Conservation (phyloP, 2,113 vertebrate genomes). For the Albula goreensis region DNA sequence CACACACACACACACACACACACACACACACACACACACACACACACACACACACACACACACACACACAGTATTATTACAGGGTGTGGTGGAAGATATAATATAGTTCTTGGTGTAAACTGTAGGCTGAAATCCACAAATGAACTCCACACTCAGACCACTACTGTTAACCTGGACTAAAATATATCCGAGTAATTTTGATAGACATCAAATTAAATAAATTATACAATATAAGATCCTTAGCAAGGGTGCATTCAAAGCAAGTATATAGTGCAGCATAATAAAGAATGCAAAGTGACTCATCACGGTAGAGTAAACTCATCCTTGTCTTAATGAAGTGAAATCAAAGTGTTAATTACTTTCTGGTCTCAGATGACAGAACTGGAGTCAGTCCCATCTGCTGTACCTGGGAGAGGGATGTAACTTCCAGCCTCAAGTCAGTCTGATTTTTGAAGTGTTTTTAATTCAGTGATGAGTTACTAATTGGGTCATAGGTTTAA, state of each 20-base stretch:
- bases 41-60: too few species aligned
- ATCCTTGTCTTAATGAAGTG: background rate
- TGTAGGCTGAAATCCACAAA: too few species aligned
- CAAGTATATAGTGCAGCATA: background rate
- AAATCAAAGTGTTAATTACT: background rate
- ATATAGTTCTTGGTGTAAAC: too few species aligned
- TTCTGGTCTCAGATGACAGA: slow-evolving; percentile 2
- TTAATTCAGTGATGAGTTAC: background rate
- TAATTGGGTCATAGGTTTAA: background rate
- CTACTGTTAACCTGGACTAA: too few species aligned
- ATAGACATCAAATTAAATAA: background rate
- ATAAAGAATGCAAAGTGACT: background rate
- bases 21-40: too few species aligned
- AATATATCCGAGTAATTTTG: background rate
- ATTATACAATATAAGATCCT: background rate
- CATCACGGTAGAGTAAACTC: background rate
- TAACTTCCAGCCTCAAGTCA: background rate
- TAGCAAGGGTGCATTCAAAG: background rate
- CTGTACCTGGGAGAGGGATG: background rate
- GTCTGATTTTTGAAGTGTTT: background rate
- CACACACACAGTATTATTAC: too few species aligned
- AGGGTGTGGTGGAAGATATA: too few species aligned
- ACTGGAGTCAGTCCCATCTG: background rate
- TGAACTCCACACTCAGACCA: too few species aligned
- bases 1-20: too few species aligned